These are phyloP conservation scores for Lissocephala sabroskyi DNA, from an alignment of 2,888 invertebrate species.

Conservation along the genomic window DNA sequence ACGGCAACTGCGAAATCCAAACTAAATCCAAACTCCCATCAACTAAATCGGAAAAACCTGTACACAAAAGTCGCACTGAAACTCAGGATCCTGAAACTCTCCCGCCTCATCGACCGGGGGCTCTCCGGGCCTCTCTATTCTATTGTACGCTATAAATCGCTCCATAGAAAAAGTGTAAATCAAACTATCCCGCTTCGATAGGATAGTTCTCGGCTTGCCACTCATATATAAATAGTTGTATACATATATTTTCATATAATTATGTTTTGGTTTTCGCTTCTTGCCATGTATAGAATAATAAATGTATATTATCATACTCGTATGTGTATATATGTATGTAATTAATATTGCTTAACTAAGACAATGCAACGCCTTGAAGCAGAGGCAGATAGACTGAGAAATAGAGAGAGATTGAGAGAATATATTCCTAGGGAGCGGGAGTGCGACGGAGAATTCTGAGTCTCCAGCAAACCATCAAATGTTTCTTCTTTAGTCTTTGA, in stretches of 20 bases:
- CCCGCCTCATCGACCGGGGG: no score
- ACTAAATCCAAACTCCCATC: no score
- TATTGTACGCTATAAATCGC: constrained; percentile 60
- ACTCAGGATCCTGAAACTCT: no score
- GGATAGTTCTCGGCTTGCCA: constrained; percentile 37
- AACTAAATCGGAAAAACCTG: no score
- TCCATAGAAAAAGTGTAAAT: constrained; percentile 64
- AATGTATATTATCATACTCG: constrained; percentile 14
- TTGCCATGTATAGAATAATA: constrained; percentile 12
- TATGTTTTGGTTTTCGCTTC: not conserved
- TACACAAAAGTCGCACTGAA: no score
- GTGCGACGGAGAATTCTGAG: constrained; percentile 11
- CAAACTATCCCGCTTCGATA: constrained; percentile 57
- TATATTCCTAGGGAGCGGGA: no score
- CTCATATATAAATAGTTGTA: constrained; percentile 53
- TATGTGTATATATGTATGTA: constrained; percentile 39
- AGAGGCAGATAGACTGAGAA: constrained; percentile 39
- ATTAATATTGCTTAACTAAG: constrained; percentile 54
- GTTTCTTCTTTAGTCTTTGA: no score
- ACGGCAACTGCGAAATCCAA: no score
- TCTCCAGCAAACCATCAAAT: no score
- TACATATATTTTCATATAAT: constrained; percentile 41
- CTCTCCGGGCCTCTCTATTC: no score
- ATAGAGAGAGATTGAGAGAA: constrained; percentile 19
- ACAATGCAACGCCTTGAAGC: constrained; percentile 60